phyloP scores from a whole-genome alignment of 2,797 vertebrate species.

The Paguma larvata region DNA sequence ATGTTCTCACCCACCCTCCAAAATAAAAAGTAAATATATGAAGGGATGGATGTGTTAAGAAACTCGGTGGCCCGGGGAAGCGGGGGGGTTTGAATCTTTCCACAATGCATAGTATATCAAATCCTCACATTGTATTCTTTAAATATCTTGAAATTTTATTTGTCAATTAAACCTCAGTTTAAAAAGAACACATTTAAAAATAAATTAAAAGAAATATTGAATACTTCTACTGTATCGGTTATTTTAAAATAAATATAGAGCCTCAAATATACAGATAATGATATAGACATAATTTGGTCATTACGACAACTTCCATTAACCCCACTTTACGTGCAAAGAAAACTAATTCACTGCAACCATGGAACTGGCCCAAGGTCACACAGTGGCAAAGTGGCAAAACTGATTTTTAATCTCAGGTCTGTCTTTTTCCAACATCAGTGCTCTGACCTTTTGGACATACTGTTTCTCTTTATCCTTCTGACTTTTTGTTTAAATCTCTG shows the following conservation, averaged over 20 bases:
- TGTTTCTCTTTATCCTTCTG: not conserved
- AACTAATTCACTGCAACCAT: not conserved
- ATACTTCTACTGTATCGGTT: not conserved
- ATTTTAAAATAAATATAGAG: slow-evolving; percentile 37
- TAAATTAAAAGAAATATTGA: slow-evolving; percentile 44
- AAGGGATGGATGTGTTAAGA: not conserved
- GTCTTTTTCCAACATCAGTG: not conserved
- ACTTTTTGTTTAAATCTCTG: not conserved
- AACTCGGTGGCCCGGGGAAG: no score
- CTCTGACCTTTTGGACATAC: not conserved
- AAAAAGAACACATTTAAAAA: not conserved
- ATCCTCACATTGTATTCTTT: not conserved
- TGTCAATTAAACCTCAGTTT: not conserved
- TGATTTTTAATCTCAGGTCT: not conserved
- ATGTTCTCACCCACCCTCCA: not conserved
- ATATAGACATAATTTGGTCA: not conserved
- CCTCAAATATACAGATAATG: not conserved
- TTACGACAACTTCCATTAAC: not conserved
- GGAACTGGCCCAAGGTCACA: not conserved
- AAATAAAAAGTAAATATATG: not conserved
- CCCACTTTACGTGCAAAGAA: not conserved
- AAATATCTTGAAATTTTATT: slow-evolving; percentile 23
- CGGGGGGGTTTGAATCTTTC: no score
- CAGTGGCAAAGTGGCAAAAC: not conserved
- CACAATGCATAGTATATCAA: not conserved